A percentile compares a stretch with the other conserved stretches of the same genome.
phyloP scores from a whole-genome alignment of 2,888 invertebrate species.

The Eilema griseolum region DNA sequence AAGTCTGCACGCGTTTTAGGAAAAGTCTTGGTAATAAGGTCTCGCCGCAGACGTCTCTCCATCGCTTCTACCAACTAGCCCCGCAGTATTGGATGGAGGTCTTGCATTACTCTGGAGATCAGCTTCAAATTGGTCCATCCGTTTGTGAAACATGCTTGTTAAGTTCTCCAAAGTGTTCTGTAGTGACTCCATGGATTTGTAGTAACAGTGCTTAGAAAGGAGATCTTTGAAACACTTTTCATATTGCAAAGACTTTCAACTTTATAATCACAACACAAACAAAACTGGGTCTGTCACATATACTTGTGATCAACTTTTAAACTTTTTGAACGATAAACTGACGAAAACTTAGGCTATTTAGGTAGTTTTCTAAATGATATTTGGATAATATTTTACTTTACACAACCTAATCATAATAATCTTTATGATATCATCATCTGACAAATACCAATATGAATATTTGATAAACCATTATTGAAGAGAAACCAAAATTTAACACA shows the following conservation, averaged over 20 bases:
- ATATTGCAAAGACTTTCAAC: conserved; percentile 83
- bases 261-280: conserved; percentile 85
- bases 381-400: conserved; percentile 3
- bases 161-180: no score
- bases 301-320: conserved; percentile 85
- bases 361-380: no score
- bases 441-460: background rate
- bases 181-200: no score
- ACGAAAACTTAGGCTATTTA: conserved; percentile 84
- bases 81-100: no score
- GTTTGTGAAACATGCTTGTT: no score
- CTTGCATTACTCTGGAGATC: no score
- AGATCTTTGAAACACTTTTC: conserved; percentile 86
- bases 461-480: conserved; percentile 2
- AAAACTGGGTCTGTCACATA: conserved; percentile 85
- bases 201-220: no score
- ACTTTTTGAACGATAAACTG: conserved; percentile 80
- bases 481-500: conserved; percentile 2
- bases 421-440: background rate
- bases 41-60: conserved; percentile 83
- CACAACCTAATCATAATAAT: background rate
- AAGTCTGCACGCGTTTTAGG: conserved; percentile 91
- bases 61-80: no score
- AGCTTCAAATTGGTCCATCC: no score
- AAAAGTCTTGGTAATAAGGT: conserved; percentile 89